These are phyloP conservation scores for Poecilia velifera DNA, from an alignment of 2,797 vertebrate species.

Conservation along the genomic window DNA sequence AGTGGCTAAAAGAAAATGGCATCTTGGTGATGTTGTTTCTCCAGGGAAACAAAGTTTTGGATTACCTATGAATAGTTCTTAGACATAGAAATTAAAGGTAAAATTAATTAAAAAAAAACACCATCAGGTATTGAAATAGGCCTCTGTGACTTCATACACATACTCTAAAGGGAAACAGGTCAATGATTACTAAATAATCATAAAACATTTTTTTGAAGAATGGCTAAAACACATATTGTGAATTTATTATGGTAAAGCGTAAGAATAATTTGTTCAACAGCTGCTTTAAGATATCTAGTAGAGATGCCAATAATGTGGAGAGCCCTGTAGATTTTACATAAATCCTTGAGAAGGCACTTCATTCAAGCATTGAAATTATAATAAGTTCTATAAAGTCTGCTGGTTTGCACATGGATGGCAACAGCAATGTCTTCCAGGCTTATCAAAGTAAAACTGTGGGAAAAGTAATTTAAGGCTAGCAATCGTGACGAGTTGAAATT, in stretches of 20 bases:
- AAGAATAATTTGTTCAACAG: background rate
- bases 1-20: background rate
- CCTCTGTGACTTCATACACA: background rate
- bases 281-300: background rate
- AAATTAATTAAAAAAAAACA: background rate
- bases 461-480: slow-evolving; percentile 21
- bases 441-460: slow-evolving; percentile 7
- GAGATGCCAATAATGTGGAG: background rate
- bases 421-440: slow-evolving; percentile 16
- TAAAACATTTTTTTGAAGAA: background rate
- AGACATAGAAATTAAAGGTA: background rate
- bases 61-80: background rate
- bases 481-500: slow-evolving; percentile 25
- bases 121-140: background rate
- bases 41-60: background rate
- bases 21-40: background rate
- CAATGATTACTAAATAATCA: background rate
- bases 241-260: background rate
- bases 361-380: slow-evolving; percentile 34
- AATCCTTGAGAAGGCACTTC: slow-evolving; percentile 42
- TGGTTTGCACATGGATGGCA: slow-evolving; percentile 23
- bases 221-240: background rate
- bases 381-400: slow-evolving; percentile 24
- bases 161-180: background rate
- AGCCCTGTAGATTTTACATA: slow-evolving; percentile 34